These are phyloP conservation scores for Phocides pigmalion DNA, from an alignment of 1,140 invertebrate species.

Conservation along the genomic window DNA sequence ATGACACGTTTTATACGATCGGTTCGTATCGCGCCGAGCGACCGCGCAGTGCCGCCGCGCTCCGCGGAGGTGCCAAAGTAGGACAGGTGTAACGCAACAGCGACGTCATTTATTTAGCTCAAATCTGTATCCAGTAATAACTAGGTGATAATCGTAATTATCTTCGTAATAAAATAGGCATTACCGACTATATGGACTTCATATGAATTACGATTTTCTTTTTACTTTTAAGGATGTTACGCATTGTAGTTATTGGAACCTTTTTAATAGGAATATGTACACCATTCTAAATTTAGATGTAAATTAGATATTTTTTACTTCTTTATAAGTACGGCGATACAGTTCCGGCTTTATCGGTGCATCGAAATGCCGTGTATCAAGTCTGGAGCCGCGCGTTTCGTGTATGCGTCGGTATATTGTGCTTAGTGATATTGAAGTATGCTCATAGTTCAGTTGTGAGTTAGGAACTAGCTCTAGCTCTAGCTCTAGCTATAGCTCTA, in stretches of 20 bases:
- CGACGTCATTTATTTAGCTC: slow-evolving; percentile 56
- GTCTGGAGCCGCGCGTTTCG: slow-evolving; percentile 58
- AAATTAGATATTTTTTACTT: slow-evolving; percentile 72
- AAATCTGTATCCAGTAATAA: slow-evolving; percentile 55
- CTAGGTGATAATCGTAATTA: slow-evolving; percentile 58
- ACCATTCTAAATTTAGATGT: slow-evolving; percentile 71
- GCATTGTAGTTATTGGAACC: slow-evolving; percentile 55
- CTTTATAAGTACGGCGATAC: slow-evolving; percentile 48
- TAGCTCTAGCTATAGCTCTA: slow-evolving; percentile 80
- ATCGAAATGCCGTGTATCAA: slow-evolving; percentile 48
- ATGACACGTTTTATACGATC: slow-evolving; percentile 47
- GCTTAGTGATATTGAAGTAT: slow-evolving; percentile 79
- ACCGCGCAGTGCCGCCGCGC: too few species aligned
- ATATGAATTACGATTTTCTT: slow-evolving; percentile 27
- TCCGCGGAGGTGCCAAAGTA: slow-evolving; percentile 81
- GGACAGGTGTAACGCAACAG: slow-evolving; percentile 29
- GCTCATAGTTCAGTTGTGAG: slow-evolving; percentile 78
- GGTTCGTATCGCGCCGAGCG: slow-evolving; percentile 37
- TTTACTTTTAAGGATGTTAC: slow-evolving; percentile 40
- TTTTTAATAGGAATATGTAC: slow-evolving; percentile 53
- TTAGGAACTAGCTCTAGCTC: slow-evolving; percentile 74
- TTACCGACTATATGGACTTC: slow-evolving; percentile 27
- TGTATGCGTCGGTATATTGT: slow-evolving; percentile 66
- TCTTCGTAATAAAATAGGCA: slow-evolving; percentile 25
- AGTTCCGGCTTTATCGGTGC: slow-evolving; percentile 65